Base-by-base conservation (phyloP, 2,888 invertebrate species). In the Notocelia uddmanniana region DNA sequence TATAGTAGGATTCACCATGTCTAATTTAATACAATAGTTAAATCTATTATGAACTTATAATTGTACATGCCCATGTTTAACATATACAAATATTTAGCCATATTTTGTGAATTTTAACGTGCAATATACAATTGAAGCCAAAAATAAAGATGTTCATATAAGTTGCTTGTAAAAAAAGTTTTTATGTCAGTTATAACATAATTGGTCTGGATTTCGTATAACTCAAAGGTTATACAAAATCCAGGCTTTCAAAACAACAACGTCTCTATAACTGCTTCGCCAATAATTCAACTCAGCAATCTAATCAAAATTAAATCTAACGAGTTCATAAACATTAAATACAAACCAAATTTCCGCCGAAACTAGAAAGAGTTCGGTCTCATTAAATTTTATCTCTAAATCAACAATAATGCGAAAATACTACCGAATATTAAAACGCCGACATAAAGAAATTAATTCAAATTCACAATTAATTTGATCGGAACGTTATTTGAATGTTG, bases 371-470 rank as follows among this genome's bases (percentile, higher is more conserved):
- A 71, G 66, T 34, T 72, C 19, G 50, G 18, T 48, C 26, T 67
- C 55, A 68, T 67, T 55, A 60, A 21, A 55, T 70, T 60, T 68
- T 62, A 68, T 72, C 72, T 48, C 48, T 57, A 55, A 72, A 68
- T 68, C 67, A 68, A 62, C 60, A 62, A 68, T 72, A 72, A 68
- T 57, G 72, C 37, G 50, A 72, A 70, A 67, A 67, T n/a, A 69
- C 73, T 70, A 69, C 69, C 66, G 69, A 60, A 66, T 73, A 73
- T 73, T 67, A 73, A 70, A 60, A 26, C 55, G 55, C 60, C 60
- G 62, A 72, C 72, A 72, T 62, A 62, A 48, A 72, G 67, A 67
- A 72, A 72, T 68, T 60, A 68, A 72, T 62, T 72, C 23, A 31
- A 15, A 26, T 34, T 31, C 71, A 54, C 37, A 60, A 67, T 68